A percentile compares a stretch with the other conserved stretches of the same genome.
Evolutionary conservation across 2,797 vertebrate species (phyloP).

Genomic region (Pelobates cultripes): DNA sequence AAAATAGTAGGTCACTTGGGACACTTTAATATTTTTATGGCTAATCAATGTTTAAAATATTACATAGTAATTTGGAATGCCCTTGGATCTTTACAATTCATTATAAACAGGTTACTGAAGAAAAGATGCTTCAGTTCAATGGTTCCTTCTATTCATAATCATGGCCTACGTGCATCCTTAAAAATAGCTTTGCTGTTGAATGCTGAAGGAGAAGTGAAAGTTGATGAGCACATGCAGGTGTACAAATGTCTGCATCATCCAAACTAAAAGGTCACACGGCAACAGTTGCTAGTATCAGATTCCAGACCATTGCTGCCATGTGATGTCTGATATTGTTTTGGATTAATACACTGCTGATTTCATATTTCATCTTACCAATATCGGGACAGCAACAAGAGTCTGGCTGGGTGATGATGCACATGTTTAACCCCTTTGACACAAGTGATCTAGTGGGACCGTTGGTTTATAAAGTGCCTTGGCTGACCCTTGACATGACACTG

Average conservation of each 20-base stretch:
- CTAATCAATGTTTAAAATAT: no score
- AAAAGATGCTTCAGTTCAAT: constrained; percentile 33
- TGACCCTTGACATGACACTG: no score
- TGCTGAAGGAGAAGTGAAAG: constrained; percentile 46
- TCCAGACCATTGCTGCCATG: constrained; percentile 70
- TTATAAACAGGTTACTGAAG: background rate
- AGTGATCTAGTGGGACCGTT: no score
- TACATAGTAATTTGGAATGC: no score
- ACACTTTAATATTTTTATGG: no score
- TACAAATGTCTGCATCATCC: constrained; percentile 64
- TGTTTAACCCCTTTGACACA: background rate
- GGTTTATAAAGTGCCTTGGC: no score
- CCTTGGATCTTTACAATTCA: no score
- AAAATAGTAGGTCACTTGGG: no score
- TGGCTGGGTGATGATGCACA: background rate
- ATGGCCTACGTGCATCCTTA: constrained; percentile 42
- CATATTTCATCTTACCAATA: constrained; percentile 23
- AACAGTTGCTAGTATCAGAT: constrained; percentile 68
- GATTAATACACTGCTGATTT: constrained; percentile 55
- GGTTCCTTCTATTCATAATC: constrained; percentile 22
- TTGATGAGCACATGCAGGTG: constrained; percentile 73
- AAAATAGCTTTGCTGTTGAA: constrained; percentile 47
- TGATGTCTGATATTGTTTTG: constrained; percentile 67
- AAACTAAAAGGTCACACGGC: constrained; percentile 73
- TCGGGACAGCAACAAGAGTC: background rate